A percentile compares a stretch with the other conserved stretches of the same genome.
Evolutionary conservation across 2,113 vertebrate species (phyloP).

Genomic region (Leptodactylus fuscus): DNA sequence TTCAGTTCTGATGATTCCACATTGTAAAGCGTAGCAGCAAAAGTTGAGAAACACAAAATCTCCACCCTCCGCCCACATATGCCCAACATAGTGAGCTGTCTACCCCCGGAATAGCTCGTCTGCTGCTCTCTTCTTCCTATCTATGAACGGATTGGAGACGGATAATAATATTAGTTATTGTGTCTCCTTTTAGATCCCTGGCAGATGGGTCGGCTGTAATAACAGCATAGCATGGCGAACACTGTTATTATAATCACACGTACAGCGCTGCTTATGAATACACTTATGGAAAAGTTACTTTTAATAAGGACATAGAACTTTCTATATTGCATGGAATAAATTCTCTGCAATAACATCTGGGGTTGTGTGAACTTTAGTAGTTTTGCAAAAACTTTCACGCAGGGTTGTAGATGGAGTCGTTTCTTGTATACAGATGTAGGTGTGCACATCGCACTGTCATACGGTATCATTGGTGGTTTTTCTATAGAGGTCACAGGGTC

Average conservation of each 20-base stretch:
- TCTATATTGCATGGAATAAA: background rate
- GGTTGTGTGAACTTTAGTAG: background rate
- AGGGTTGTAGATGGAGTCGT: too few species aligned
- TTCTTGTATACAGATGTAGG: too few species aligned
- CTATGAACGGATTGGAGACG: background rate
- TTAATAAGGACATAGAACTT: background rate
- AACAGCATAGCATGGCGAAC: background rate
- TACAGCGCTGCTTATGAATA: background rate
- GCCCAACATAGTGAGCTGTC: conserved; percentile 31
- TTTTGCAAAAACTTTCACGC: too few species aligned
- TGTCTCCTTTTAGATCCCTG: conserved; percentile 31
- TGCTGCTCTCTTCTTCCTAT: background rate
- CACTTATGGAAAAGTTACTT: background rate
- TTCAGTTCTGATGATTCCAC: background rate
- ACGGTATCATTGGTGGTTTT: too few species aligned
- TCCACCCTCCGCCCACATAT: conserved; percentile 42
- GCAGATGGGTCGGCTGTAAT: background rate
- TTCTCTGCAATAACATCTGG: background rate
- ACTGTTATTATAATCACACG: background rate
- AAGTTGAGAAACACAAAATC: background rate
- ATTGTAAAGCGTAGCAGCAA: background rate
- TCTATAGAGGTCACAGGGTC: too few species aligned
- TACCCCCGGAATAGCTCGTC: background rate
- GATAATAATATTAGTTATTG: conserved; percentile 40
- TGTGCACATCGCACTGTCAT: too few species aligned